These are phyloP conservation scores for Eupithecia exiguata DNA, from an alignment of 2,888 invertebrate species.

Conservation along the genomic window DNA sequence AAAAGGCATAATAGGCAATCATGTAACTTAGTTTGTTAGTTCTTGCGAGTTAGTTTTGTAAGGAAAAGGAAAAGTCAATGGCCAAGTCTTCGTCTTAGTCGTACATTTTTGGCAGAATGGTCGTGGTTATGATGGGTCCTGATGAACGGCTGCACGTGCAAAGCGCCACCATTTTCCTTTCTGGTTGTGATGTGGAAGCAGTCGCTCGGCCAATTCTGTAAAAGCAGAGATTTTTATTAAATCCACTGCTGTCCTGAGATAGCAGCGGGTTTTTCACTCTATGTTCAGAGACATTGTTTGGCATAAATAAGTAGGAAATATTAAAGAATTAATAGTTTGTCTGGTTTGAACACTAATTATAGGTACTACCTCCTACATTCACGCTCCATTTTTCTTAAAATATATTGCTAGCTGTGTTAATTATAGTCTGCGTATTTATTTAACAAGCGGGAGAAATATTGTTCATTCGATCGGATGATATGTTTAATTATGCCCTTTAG, in stretches of 20 bases:
- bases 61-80: not conserved
- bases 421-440: constrained; percentile 59
- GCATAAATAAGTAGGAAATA: no score
- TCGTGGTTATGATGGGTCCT: not conserved
- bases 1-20: not conserved
- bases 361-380: not conserved
- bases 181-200: not conserved
- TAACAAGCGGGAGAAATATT: constrained; percentile 69
- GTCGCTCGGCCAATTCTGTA: not conserved
- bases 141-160: not conserved
- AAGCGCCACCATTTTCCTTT: not conserved
- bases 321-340: no score
- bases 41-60: not conserved
- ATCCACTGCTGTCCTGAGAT: no score
- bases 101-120: not conserved
- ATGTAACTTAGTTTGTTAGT: not conserved
- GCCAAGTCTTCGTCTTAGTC: not conserved
- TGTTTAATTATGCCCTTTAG: constrained; percentile 65
- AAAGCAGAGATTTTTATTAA: no score
- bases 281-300: no score
- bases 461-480: constrained; percentile 67
- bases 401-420: constrained; percentile 17
- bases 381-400: not conserved
- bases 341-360: not conserved
- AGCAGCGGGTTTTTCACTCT: no score